Conservation (phyloP, 1,140 invertebrate species). For the Drosophila pachea region DNA sequence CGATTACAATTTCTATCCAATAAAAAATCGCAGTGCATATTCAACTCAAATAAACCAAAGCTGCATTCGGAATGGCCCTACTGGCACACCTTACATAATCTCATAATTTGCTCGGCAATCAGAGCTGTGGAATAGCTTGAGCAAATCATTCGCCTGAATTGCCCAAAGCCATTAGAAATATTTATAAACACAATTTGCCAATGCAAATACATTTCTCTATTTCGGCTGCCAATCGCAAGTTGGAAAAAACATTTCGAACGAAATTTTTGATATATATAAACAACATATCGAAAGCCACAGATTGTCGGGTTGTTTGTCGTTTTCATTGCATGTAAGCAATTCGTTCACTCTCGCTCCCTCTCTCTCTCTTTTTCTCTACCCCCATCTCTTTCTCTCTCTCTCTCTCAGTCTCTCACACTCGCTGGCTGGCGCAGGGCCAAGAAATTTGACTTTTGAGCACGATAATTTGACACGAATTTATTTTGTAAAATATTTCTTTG, state of each 20-base stretch:
- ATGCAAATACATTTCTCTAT: slow-evolving; percentile 23
- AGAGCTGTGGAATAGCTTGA: not conserved
- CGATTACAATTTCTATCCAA: too few species aligned
- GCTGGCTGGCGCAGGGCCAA: slow-evolving; percentile 43
- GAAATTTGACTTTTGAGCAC: slow-evolving; percentile 65
- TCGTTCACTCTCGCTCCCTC: not conserved
- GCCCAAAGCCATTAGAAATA: slow-evolving; percentile 18
- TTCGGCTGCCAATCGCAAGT: slow-evolving; percentile 30
- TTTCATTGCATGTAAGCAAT: not conserved
- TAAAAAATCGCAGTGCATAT: too few species aligned
- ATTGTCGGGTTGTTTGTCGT: slow-evolving; percentile 17
- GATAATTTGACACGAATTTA: slow-evolving; percentile 75
- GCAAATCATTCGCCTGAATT: not conserved
- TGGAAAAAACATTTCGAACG: slow-evolving; percentile 22
- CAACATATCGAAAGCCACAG: slow-evolving; percentile 7
- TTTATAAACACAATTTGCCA: slow-evolving; percentile 21
- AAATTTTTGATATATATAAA: slow-evolving; percentile 26
- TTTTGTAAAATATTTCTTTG: slow-evolving; percentile 35
- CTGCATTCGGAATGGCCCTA: too few species aligned
- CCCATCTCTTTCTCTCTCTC: not conserved
- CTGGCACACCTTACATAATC: not conserved
- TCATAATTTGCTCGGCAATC: not conserved
- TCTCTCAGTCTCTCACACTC: not conserved
- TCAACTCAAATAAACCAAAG: too few species aligned
- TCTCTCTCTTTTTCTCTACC: not conserved